phyloP scores from a whole-genome alignment of 2,113 vertebrate species.

The Daboia siamensis region DNA sequence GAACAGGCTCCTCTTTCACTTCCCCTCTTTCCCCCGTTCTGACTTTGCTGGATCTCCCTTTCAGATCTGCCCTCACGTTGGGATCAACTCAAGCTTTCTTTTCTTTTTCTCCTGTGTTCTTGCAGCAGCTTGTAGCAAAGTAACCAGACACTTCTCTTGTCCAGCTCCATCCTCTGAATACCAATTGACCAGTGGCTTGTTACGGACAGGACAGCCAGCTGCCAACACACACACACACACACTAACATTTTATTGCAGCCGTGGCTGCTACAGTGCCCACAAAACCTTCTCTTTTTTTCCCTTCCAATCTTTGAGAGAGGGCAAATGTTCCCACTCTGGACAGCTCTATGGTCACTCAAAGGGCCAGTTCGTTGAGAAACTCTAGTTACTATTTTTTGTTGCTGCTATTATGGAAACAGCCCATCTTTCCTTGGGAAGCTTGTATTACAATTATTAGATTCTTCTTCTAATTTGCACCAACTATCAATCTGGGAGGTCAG shows the following conservation, averaged over 20 bases:
- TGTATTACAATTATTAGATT: not conserved
- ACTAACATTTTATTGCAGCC: not conserved
- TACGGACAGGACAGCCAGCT: not conserved
- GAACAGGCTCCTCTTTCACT: not conserved
- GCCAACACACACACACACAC: too few relatives aligned
- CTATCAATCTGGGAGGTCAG: not conserved
- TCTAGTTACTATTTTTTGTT: not conserved
- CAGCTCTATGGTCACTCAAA: not conserved
- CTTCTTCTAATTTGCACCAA: not conserved
- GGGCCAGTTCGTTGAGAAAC: too few relatives aligned
- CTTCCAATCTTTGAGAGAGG: not conserved
- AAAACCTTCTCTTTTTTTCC: not conserved
- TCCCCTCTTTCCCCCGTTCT: not conserved
- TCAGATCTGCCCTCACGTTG: not conserved
- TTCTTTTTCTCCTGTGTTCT: not conserved
- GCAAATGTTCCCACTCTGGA: not conserved
- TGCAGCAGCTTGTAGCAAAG: not conserved
- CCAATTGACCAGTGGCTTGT: not conserved
- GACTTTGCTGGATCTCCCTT: not conserved
- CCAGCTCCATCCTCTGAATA: slow-evolving; percentile 7
- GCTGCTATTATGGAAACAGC: not conserved
- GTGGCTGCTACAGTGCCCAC: not conserved
- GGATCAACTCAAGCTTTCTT: not conserved
- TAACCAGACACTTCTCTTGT: slow-evolving; percentile 6
- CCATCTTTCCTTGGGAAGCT: not conserved